phyloP scores from a whole-genome alignment of 2,888 invertebrate genomes.

The Tipula helvola region DNA sequence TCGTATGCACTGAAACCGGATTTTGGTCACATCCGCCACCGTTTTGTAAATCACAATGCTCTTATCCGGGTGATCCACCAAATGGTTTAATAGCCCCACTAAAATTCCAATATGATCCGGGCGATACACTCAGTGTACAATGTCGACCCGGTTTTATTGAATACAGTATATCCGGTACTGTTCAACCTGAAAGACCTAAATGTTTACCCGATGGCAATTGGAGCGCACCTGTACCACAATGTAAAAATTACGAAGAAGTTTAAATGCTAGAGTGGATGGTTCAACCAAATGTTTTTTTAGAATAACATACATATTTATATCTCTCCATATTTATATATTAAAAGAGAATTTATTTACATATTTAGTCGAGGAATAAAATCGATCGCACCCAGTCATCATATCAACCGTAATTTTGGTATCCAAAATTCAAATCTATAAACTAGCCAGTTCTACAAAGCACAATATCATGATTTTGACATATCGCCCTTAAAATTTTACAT shows the following conservation, averaged over 20 bases:
- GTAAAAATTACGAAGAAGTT: constrained; percentile 50
- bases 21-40: constrained; percentile 82
- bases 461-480: background rate
- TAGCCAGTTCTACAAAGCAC: background rate
- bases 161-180: constrained; percentile 36
- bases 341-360: background rate
- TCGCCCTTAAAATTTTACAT: background rate
- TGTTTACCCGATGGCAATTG: constrained; percentile 55
- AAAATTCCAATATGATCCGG: constrained; percentile 62
- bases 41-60: constrained; percentile 64
- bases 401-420: background rate
- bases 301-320: background rate
- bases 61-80: constrained; percentile 57
- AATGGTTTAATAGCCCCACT: constrained; percentile 57
- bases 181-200: constrained; percentile 41
- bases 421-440: background rate
- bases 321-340: background rate
- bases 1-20: constrained; percentile 77
- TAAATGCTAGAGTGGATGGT: constrained; percentile 22
- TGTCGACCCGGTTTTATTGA: constrained; percentile 53
- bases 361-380: background rate
- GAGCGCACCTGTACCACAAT: constrained; percentile 54
- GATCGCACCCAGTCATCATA: background rate
- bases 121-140: constrained; percentile 54
- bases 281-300: background rate